Percentiles rank a stretch among this genome's conserved stretches.
Conservation (phyloP, 2,888 invertebrate species). For the Belgica antarctica region DNA sequence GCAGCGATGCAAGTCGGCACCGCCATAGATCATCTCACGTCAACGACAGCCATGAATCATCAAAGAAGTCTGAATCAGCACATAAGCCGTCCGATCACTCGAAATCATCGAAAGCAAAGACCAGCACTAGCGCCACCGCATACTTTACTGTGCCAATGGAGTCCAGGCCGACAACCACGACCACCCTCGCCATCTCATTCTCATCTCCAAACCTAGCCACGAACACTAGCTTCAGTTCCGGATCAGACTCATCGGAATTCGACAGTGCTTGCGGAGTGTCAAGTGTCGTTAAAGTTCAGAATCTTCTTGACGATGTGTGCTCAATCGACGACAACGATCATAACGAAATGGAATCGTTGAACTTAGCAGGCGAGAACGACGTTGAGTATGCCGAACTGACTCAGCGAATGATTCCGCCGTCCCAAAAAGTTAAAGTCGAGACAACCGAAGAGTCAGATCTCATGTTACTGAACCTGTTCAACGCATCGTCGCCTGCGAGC, state of each 20-base stretch:
- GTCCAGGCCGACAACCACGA: conserved; percentile 44
- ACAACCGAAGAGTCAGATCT: conserved; percentile 57
- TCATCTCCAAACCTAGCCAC: conserved; percentile 58
- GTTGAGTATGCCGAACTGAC: conserved; percentile 63
- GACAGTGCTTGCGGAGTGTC: conserved; percentile 33
- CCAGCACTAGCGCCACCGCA: not conserved
- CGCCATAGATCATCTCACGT: not conserved
- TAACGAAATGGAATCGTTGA: conserved; percentile 79
- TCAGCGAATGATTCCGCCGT: conserved; percentile 53
- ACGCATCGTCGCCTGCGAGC: conserved; percentile 46
- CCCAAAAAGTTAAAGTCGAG: conserved; percentile 44
- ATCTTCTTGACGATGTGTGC: conserved; percentile 64
- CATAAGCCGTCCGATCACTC: not conserved
- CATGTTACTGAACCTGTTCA: conserved; percentile 61
- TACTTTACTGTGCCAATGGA: not conserved
- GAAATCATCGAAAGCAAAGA: conserved; percentile 26
- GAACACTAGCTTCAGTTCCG: conserved; percentile 44
- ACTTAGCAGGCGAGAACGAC: conserved; percentile 66
- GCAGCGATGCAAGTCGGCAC: conserved; percentile 38
- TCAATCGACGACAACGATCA: conserved; percentile 77
- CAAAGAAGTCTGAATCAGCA: not conserved
- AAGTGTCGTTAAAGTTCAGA: conserved; percentile 44
- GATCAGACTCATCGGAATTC: conserved; percentile 45
- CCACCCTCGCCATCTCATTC: conserved; percentile 54
- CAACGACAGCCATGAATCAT: not conserved